Conservation (phyloP, 2,113 vertebrate genomes). For the Thymallus thymallus region DNA sequence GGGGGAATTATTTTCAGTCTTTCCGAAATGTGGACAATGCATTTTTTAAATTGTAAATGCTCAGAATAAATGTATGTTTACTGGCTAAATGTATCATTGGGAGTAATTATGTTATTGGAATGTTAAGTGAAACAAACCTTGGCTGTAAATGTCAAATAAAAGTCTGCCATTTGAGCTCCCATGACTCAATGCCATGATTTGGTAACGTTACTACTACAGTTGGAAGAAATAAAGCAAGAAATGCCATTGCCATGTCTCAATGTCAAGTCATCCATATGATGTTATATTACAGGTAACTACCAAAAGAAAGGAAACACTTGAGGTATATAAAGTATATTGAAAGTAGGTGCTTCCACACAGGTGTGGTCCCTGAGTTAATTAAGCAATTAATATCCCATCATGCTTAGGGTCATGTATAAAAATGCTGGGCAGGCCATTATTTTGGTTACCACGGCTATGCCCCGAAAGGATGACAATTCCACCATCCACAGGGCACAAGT, state of each 20-base stretch:
- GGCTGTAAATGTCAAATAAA: slow-evolving; percentile 43
- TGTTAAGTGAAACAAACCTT: slow-evolving; percentile 24
- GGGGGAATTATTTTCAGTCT: neutral
- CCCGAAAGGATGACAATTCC: too few relatives aligned
- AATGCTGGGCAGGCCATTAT: too few relatives aligned
- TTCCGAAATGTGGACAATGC: neutral
- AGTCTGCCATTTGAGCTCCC: slow-evolving; percentile 20
- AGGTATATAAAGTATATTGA: too few relatives aligned
- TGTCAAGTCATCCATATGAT: slow-evolving; percentile 15
- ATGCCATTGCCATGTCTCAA: slow-evolving; percentile 24
- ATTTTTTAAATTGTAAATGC: neutral
- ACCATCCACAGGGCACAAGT: too few relatives aligned
- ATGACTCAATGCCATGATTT: slow-evolving; percentile 17
- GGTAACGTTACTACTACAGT: neutral
- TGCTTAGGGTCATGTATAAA: too few relatives aligned
- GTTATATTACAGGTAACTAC: neutral
- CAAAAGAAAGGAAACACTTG: neutral
- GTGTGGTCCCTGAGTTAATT: too few relatives aligned
- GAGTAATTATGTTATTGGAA: slow-evolving; percentile 16
- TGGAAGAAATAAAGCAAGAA: slow-evolving; percentile 7
- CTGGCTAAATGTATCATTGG: slow-evolving; percentile 19
- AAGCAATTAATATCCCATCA: too few relatives aligned
- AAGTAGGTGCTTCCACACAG: too few relatives aligned
- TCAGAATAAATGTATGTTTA: neutral
- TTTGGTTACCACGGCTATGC: too few relatives aligned